phyloP scores from a whole-genome alignment of 2,113 vertebrate species.

The Hipposideros armiger region DNA sequence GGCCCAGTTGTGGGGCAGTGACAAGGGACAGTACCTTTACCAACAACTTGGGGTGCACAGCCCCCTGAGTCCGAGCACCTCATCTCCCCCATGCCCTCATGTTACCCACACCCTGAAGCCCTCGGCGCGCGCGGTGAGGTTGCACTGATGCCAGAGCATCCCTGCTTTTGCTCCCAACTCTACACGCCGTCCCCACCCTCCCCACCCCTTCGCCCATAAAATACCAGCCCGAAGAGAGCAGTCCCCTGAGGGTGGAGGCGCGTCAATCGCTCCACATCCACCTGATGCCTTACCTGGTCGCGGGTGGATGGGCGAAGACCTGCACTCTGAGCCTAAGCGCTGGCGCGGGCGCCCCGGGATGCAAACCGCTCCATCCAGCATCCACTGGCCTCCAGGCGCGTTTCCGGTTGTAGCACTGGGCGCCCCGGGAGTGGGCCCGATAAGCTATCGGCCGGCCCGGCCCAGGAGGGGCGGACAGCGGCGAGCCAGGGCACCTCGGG shows the following conservation, averaged over 20 bases:
- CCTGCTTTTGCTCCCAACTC: background rate
- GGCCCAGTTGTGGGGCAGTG: background rate
- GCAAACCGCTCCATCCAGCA: slow-evolving; percentile 9
- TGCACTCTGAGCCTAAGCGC: background rate
- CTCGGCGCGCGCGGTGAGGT: rapidly evolving
- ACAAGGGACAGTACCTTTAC: too few relatives aligned
- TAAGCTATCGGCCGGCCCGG: slow-evolving; percentile 89
- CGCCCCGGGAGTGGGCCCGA: slow-evolving; percentile 84
- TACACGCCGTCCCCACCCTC: background rate
- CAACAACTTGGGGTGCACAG: background rate
- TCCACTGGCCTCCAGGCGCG: slow-evolving; percentile 78
- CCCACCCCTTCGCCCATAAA: background rate
- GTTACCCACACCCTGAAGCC: background rate
- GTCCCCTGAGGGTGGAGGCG: rapidly evolving
- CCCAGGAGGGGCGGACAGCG: slow-evolving; percentile 74
- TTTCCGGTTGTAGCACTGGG: slow-evolving; percentile 89
- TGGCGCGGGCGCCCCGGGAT: background rate
- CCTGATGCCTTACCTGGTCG: slow-evolving; percentile 70
- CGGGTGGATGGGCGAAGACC: background rate
- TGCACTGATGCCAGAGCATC: background rate
- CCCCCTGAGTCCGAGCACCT: background rate
- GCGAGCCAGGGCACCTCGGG: slow-evolving; percentile 78
- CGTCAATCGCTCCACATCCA: background rate
- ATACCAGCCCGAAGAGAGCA: rapidly evolving
- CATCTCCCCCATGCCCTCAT: rapidly evolving